These are phyloP conservation scores for Holothuria glaberrima DNA, from an alignment of 35 echinoderm and acorn worm species.

Conservation along the genomic window DNA sequence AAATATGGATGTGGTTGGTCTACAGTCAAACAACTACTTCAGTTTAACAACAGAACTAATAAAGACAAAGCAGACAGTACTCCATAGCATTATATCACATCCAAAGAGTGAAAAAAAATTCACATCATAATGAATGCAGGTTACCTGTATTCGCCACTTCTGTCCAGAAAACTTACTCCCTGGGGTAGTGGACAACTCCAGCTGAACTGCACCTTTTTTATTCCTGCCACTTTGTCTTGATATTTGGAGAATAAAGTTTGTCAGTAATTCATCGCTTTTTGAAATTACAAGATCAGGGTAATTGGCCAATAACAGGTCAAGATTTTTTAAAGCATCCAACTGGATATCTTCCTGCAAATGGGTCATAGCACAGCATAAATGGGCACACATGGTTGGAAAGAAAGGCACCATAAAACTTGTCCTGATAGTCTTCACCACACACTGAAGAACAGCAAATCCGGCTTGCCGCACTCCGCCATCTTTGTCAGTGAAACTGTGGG, in stretches of 20 bases:
- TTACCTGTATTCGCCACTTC: constrained; percentile 92
- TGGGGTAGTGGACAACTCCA: constrained; percentile 72
- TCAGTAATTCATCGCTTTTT: constrained; percentile 73
- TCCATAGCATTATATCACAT: too few species aligned
- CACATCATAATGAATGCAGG: not conserved
- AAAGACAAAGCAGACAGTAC: too few species aligned
- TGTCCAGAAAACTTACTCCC: constrained; percentile 79
- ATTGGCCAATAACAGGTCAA: constrained; percentile 69
- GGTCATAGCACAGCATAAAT: constrained; percentile 94
- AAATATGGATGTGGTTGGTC: too few species aligned
- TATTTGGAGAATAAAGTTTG: constrained; percentile 93
- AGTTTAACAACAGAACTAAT: too few species aligned
- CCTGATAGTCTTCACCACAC: constrained; percentile 21
- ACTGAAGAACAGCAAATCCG: constrained; percentile 58
- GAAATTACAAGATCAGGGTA: constrained; percentile 77
- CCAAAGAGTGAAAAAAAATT: too few species aligned
- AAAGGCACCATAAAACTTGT: constrained; percentile 76
- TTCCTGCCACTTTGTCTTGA: constrained; percentile 70
- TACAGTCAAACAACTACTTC: too few species aligned
- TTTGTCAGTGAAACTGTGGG: constrained; percentile 75
- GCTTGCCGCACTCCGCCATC: constrained; percentile 71
- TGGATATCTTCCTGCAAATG: constrained; percentile 92
- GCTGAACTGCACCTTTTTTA: not conserved
- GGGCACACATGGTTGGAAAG: constrained; percentile 73
- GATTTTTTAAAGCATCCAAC: constrained; percentile 76